A percentile compares a stretch with the other conserved stretches of the same genome.
These are phyloP conservation scores for Microctonus hyperodae DNA, from an alignment of 2,888 invertebrate genomes.

Conservation along the genomic window DNA sequence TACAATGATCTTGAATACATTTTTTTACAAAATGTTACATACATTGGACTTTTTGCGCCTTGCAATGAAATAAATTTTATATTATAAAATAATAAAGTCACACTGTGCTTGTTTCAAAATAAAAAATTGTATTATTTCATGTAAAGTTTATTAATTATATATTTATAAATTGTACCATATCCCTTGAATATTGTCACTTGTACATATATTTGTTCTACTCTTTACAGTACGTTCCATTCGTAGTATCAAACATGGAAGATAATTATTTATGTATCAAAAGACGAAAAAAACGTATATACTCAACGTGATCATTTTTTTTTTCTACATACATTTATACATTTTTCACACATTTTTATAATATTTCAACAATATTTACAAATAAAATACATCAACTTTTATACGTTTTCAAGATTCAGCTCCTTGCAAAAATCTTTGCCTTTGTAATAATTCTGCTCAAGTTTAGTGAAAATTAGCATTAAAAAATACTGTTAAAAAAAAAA, in stretches of 20 bases:
- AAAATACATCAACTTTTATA: conserved; percentile 22
- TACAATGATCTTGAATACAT: not conserved
- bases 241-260: not conserved
- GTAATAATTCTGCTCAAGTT: not conserved
- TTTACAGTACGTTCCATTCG: no score
- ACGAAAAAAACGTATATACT: not conserved
- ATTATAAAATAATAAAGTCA: not conserved
- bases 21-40: not conserved
- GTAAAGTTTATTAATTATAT: conserved; percentile 1
- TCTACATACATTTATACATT: conserved; percentile 7
- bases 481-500: conserved; percentile 10
- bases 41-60: not conserved
- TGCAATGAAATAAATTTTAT: not conserved
- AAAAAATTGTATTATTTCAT: conserved; percentile 4
- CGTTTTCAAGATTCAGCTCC: conserved; percentile 27
- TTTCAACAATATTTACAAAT: conserved; percentile 45
- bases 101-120: not conserved
- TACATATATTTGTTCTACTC: not conserved
- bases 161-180: not conserved
- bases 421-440: conserved; percentile 7
- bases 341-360: conserved; percentile 22
- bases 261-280: not conserved
- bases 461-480: not conserved
- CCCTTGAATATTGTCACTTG: not conserved
- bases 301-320: not conserved